phyloP scores from a whole-genome alignment of 2,113 vertebrate genomes.

The Rhodinocichla rosea region DNA sequence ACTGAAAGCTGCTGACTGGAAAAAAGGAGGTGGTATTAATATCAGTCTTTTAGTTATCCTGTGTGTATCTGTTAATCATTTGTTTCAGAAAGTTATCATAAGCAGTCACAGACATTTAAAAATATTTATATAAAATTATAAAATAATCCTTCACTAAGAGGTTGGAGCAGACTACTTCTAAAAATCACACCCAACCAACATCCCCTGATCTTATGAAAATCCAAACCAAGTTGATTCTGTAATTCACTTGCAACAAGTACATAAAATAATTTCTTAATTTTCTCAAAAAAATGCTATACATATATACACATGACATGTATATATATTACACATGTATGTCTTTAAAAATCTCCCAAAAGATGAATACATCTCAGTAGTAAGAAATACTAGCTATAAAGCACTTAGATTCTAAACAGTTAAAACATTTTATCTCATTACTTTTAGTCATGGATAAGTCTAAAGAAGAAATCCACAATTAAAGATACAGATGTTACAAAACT shows the following conservation, averaged over 20 bases:
- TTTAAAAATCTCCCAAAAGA: not conserved
- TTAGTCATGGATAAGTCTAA: not conserved
- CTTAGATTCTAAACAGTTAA: not conserved
- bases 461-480: not conserved
- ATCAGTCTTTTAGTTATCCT: not conserved
- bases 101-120: not conserved
- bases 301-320: not conserved
- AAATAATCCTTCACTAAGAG: not conserved
- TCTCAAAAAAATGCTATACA: not conserved
- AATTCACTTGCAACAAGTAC: not conserved
- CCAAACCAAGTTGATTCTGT: not conserved
- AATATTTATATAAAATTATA: not conserved
- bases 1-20: not conserved
- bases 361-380: not conserved
- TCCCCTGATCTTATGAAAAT: not conserved
- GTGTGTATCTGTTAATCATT: not conserved
- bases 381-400: not conserved
- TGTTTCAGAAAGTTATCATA: not conserved
- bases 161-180: not conserved
- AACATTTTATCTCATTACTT: not conserved
- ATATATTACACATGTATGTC: not conserved
- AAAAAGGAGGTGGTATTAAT: not conserved
- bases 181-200: not conserved
- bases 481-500: not conserved
- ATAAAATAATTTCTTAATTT: not conserved